Evolutionary conservation across 35 echinoderm and acorn worm species (phyloP).

Genomic region (Apostichopus japonicus): DNA sequence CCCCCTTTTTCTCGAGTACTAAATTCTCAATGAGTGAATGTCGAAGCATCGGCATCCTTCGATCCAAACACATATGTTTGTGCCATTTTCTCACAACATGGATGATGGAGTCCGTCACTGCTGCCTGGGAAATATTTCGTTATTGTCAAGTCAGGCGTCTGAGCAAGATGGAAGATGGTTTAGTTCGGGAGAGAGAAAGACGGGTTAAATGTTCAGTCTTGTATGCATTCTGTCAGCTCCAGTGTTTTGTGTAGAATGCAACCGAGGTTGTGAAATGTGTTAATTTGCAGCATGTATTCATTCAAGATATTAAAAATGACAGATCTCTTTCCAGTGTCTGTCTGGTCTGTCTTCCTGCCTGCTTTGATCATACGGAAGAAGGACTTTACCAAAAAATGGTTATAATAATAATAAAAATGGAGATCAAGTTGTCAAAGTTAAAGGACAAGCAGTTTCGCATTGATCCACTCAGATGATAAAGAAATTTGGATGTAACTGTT

Average conservation of each 20-base stretch:
- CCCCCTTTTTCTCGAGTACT: too few species aligned
- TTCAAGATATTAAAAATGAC: not conserved
- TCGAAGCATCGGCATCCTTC: not conserved
- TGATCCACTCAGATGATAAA: too few species aligned
- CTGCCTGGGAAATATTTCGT: not conserved
- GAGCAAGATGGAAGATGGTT: not conserved
- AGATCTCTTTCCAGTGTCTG: not conserved
- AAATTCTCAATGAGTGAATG: not conserved
- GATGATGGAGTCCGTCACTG: not conserved
- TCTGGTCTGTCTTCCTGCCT: not conserved
- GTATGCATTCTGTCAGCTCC: not conserved
- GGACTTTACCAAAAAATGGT: not conserved
- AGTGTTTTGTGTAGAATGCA: not conserved
- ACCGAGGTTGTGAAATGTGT: not conserved
- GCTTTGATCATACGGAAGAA: not conserved
- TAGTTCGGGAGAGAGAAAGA: not conserved
- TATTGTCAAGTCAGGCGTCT: not conserved
- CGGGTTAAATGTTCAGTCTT: not conserved
- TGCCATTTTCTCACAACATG: not conserved
- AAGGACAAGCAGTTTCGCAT: too few species aligned
- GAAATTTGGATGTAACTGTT: too few species aligned
- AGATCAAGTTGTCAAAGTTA: too few species aligned
- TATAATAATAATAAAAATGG: too few species aligned
- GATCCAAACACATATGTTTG: not conserved
- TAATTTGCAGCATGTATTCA: not conserved